Evolutionary conservation across 2,113 vertebrate genomes (phyloP).

Genomic region (Onychostoma macrolepis): DNA sequence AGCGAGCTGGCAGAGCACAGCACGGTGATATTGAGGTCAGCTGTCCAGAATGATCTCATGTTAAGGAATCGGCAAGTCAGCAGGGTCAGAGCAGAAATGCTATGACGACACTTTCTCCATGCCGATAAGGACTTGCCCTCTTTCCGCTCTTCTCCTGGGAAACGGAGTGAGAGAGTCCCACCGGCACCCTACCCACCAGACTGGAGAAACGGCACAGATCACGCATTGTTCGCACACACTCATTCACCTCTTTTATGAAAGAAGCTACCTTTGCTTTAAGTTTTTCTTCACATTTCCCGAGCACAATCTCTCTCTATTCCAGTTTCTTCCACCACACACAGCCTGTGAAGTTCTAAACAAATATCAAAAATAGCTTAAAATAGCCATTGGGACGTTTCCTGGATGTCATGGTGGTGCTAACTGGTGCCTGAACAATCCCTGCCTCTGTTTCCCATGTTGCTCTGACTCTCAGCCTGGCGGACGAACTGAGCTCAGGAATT

Average conservation of each 20-base stretch:
- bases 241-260: background rate
- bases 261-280: background rate
- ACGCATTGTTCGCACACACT: background rate
- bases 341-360: slow-evolving; percentile 65
- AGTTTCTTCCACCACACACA: slow-evolving; percentile 42
- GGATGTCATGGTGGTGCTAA: slow-evolving; percentile 65
- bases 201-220: slow-evolving; percentile 3
- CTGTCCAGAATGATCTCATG: slow-evolving; percentile 81
- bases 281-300: background rate
- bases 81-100: slow-evolving; percentile 75
- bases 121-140: slow-evolving; percentile 70
- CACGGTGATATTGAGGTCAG: slow-evolving; percentile 78
- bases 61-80: slow-evolving; percentile 79
- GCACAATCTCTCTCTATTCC: slow-evolving; percentile 45
- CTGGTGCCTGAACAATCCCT: slow-evolving; percentile 61
- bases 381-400: slow-evolving; percentile 69
- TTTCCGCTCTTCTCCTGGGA: slow-evolving; percentile 63
- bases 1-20: slow-evolving; percentile 62
- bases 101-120: slow-evolving; percentile 77
- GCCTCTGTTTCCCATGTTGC: slow-evolving; percentile 65
- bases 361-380: slow-evolving; percentile 69
- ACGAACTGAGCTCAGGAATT: slow-evolving; percentile 59
- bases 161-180: slow-evolving; percentile 47
- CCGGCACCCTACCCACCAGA: slow-evolving; percentile 7
- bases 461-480: slow-evolving; percentile 45